A percentile compares a stretch with the other conserved stretches of the same genome.
Evolutionary conservation across 2,113 vertebrate species (phyloP).

Genomic region (Oreocharis arfaki): DNA sequence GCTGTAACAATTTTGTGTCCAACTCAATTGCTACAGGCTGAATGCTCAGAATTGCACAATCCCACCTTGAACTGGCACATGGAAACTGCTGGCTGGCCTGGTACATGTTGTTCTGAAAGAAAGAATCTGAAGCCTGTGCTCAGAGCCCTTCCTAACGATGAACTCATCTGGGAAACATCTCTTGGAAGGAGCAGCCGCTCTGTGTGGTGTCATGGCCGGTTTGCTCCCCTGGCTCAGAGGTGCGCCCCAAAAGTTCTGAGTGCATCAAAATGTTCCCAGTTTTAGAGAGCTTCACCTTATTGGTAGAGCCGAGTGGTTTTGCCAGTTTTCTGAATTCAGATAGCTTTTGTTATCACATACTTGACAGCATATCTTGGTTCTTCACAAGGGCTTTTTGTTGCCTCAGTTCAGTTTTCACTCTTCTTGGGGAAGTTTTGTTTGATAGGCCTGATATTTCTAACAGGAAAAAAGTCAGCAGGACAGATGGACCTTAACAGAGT

Average conservation of each 20-base stretch:
- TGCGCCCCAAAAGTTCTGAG: neutral
- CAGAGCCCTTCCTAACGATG: neutral
- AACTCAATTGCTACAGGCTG: neutral
- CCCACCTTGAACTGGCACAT: neutral
- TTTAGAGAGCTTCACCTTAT: neutral
- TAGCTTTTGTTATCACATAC: neutral
- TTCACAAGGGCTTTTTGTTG: neutral
- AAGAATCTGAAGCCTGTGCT: neutral
- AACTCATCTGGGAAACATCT: neutral
- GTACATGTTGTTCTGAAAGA: neutral
- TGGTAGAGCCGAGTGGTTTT: neutral
- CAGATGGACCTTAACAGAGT: neutral
- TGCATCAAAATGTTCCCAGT: neutral
- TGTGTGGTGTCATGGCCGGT: fast-evolving
- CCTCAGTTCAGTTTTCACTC: neutral
- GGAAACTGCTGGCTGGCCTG: neutral
- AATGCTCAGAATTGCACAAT: neutral
- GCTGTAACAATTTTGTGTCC: neutral
- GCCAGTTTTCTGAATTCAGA: neutral
- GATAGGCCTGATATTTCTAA: neutral
- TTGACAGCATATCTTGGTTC: neutral
- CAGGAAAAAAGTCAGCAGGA: neutral
- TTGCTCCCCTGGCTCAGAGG: neutral
- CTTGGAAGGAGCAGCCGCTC: neutral
- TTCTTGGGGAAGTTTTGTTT: neutral